Evolutionary conservation across 2,113 vertebrate species (phyloP), one percentile per base, ranked within the genome.

Genomic region (Cyprinodon variegatus): DNA sequence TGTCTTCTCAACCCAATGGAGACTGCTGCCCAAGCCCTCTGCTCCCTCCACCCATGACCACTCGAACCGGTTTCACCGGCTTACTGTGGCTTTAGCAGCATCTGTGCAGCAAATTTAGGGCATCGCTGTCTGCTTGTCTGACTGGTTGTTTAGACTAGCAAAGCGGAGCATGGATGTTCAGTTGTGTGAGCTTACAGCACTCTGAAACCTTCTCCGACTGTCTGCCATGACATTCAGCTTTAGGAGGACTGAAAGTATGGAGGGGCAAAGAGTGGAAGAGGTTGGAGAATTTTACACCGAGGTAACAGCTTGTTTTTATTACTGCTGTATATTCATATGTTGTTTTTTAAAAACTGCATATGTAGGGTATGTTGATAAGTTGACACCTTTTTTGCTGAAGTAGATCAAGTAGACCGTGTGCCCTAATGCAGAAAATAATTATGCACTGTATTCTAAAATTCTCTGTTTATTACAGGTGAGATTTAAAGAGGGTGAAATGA

Each of bases 401-500:
- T 29, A 29, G 29, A 29, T 29, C 29, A 29, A 29, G 29, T 29
- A 29, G 29, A 29, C 29, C 29, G 29, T 29, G 29, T n/a, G 50
- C 50, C 8, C 20, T 20, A n/a, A n/a, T 53, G 50, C 15, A 6
- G 15, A n/a, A 22, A 20, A 2, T 2, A 11, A 50, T 20, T 40
- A 10, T 3, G 64, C 12, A 12, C 11, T 1, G 12, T 66, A 29
- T n/a, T 11, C 11, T 46, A 12, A 66, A 14, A 8, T 4, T 11
- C 45, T n/a, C 22, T 68, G 10, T 76, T 39, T 90, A 3, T 81
- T 87, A 2, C 89, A 97, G 97, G 96, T 97, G 95, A 95, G 98
- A 96, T 95, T 96, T 95, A 96, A 96, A 93, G 97, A 97, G 91
- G 94, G 93, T 95, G 96, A 97, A 92, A 99, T 99, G 97, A 95